Percentiles rank a stretch among this genome's conserved stretches.
Conservation (phyloP, 1,140 invertebrate genomes). For the Armadillidium nasatum region DNA sequence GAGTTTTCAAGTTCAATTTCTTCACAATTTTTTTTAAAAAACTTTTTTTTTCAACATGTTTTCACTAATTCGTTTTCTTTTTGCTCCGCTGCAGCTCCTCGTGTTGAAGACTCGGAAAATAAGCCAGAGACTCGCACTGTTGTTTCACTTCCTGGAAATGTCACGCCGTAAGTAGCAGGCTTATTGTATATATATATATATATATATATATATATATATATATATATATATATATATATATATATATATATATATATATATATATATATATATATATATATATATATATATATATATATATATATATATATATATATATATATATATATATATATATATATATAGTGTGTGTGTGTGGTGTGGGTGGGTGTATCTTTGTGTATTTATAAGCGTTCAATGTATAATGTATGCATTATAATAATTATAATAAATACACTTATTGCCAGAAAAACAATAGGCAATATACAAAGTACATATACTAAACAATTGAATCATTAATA, state of each 20-base stretch:
- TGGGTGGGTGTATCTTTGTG: no score
- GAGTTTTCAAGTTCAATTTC: no score
- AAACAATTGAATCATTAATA: no score
- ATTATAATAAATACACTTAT: no score
- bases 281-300: slow-evolving; percentile 1
- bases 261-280: slow-evolving; percentile 16
- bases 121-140: slow-evolving; percentile 50
- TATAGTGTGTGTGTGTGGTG: not conserved
- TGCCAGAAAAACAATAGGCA: no score
- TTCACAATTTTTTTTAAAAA: no score
- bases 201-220: slow-evolving; percentile 8
- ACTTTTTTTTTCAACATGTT: not conserved
- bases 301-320: slow-evolving; percentile 10
- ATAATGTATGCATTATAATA: no score
- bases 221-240: not conserved
- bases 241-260: not conserved
- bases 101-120: slow-evolving; percentile 54
- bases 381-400: no score
- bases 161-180: slow-evolving; percentile 54
- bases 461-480: no score
- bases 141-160: slow-evolving; percentile 59
- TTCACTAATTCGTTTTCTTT: slow-evolving; percentile 20
- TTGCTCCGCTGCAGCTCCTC: slow-evolving; percentile 51
- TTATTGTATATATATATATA: slow-evolving; percentile 10
- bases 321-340: not conserved